A percentile compares a stretch with the other conserved stretches of the same genome.
Evolutionary conservation across 2,797 vertebrate genomes (phyloP).

Genomic region (Xiphorhynchus erythropygius): DNA sequence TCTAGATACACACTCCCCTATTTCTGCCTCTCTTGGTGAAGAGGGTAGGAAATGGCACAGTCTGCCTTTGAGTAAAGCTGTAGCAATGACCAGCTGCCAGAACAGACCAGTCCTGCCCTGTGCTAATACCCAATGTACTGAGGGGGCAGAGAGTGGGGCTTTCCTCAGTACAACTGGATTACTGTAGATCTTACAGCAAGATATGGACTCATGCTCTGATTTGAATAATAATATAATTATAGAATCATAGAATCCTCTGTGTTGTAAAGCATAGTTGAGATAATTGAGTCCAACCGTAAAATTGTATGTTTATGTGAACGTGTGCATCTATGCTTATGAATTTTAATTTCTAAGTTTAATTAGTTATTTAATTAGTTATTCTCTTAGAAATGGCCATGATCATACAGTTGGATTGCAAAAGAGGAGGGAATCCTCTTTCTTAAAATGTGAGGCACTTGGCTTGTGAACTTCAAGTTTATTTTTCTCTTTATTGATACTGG

Average conservation of each 20-base stretch:
- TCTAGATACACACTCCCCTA: neutral
- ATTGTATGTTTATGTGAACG: accelerated
- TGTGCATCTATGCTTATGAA: neutral
- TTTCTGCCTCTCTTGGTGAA: neutral
- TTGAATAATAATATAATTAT: neutral
- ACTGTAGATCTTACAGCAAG: neutral
- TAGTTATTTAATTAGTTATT: neutral
- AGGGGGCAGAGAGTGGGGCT: neutral
- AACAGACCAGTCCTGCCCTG: neutral
- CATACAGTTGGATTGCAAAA: neutral
- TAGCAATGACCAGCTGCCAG: neutral
- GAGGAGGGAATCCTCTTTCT: neutral
- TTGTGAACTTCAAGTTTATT: neutral
- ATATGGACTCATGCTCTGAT: neutral
- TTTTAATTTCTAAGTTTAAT: neutral
- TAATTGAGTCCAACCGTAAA: neutral
- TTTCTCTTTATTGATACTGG: neutral
- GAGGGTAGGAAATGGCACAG: neutral
- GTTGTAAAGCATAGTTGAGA: neutral
- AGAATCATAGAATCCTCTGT: neutral
- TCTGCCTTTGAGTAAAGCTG: neutral
- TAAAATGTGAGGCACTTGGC: neutral
- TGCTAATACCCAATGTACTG: accelerated
- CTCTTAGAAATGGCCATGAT: neutral
- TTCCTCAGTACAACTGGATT: neutral